phyloP scores from a whole-genome alignment of 2,797 vertebrate species.

The Eutrigla gurnardus region DNA sequence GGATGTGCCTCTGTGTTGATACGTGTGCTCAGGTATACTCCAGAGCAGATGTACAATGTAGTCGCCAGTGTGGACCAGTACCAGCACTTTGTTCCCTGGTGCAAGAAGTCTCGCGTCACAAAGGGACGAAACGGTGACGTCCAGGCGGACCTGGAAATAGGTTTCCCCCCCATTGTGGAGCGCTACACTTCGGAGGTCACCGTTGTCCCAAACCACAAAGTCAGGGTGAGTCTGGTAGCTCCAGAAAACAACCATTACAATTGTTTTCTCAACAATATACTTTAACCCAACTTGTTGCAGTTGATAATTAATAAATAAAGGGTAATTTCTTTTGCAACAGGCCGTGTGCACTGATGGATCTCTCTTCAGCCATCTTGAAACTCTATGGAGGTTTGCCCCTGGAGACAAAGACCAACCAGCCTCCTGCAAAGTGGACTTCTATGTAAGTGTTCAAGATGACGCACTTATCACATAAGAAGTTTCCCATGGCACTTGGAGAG shows the following conservation, averaged over 20 bases:
- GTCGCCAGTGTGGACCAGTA: constrained; percentile 85
- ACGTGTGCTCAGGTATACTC: constrained; percentile 76
- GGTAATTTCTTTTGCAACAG: constrained; percentile 67
- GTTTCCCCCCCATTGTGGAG: constrained; percentile 86
- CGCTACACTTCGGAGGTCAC: constrained; percentile 84
- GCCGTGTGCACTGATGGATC: constrained; percentile 83
- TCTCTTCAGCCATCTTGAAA: constrained; percentile 88
- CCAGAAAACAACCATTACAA: not conserved
- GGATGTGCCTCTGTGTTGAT: not conserved
- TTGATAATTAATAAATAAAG: constrained; percentile 6
- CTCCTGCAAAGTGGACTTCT: constrained; percentile 85
- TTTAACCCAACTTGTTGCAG: not conserved
- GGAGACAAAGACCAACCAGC: constrained; percentile 59
- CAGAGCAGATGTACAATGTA: constrained; percentile 84
- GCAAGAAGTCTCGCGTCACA: constrained; percentile 81
- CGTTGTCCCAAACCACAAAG: constrained; percentile 81
- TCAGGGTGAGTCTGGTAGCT: constrained; percentile 75
- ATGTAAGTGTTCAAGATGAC: constrained; percentile 73
- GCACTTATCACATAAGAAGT: not conserved
- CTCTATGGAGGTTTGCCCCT: constrained; percentile 84
- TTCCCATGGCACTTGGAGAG: not conserved
- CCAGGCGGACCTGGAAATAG: constrained; percentile 82
- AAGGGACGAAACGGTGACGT: constrained; percentile 59
- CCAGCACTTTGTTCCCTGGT: constrained; percentile 88
- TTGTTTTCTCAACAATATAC: not conserved